These are phyloP conservation scores for Microtus montanus DNA, from an alignment of 2,113 vertebrate species.

Conservation along the genomic window DNA sequence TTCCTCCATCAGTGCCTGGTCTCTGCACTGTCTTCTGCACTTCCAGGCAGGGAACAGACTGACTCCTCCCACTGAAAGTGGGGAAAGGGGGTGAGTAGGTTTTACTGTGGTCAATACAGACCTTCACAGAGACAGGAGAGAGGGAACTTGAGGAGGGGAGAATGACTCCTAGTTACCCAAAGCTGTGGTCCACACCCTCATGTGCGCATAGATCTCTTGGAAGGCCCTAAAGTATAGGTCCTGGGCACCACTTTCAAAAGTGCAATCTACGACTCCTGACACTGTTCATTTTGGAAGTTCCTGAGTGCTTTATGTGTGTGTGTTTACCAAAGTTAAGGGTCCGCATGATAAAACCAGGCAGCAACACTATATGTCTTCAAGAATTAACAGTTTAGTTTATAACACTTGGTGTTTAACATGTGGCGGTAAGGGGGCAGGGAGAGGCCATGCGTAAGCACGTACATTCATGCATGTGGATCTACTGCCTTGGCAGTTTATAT, in stretches of 20 bases:
- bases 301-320: not conserved
- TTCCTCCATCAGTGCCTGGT: not conserved
- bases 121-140: fast-evolving
- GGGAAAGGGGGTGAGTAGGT: too few relatives aligned
- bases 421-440: not conserved
- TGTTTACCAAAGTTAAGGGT: not conserved
- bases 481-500: not conserved
- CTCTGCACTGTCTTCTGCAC: not conserved
- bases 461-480: not conserved
- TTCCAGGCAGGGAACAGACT: not conserved
- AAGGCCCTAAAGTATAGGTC: not conserved
- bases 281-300: not conserved
- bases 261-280: not conserved
- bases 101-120: too few relatives aligned
- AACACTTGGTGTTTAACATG: not conserved
- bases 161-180: fast-evolving
- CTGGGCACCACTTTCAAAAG: not conserved
- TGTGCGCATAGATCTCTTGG: not conserved
- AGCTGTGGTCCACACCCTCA: not conserved
- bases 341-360: not conserved
- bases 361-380: not conserved
- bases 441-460: not conserved
- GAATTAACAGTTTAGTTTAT: not conserved
- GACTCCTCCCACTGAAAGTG: not conserved
- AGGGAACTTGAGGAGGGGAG: not conserved